Evolutionary conservation across 2,113 vertebrate genomes (phyloP).

Genomic region (Vidua macroura): DNA sequence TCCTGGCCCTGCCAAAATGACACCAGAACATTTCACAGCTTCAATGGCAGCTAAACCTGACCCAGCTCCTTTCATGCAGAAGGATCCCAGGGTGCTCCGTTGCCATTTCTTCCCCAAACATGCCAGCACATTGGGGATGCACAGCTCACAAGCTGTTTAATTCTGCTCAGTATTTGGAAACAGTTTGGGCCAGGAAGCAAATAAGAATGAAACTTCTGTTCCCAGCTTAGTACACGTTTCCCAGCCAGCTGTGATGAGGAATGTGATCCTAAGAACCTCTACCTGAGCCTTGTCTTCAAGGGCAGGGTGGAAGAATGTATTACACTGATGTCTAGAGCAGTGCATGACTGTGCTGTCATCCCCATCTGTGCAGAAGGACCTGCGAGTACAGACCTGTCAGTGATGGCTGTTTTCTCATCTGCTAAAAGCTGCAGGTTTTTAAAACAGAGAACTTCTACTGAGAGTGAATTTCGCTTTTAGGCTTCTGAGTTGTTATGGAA

Average conservation of each 20-base stretch:
- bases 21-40: background rate
- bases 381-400: background rate
- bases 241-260: conserved; percentile 15
- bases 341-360: background rate
- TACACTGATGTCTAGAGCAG: background rate
- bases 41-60: background rate
- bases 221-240: background rate
- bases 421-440: conserved; percentile 21
- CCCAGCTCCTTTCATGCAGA: background rate
- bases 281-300: conserved; percentile 6
- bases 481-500: background rate
- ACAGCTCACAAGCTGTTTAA: background rate
- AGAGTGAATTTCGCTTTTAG: background rate
- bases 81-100: background rate
- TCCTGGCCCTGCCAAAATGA: background rate
- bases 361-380: conserved; percentile 36
- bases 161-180: background rate
- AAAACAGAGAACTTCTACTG: background rate
- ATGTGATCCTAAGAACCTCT: background rate
- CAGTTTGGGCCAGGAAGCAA: background rate
- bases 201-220: background rate
- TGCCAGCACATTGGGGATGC: background rate
- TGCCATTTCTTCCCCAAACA: background rate
- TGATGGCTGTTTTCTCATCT: background rate
- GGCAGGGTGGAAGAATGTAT: background rate